Base-by-base conservation (phyloP, 2,888 invertebrate species). In the Epirrhoe tristata region DNA sequence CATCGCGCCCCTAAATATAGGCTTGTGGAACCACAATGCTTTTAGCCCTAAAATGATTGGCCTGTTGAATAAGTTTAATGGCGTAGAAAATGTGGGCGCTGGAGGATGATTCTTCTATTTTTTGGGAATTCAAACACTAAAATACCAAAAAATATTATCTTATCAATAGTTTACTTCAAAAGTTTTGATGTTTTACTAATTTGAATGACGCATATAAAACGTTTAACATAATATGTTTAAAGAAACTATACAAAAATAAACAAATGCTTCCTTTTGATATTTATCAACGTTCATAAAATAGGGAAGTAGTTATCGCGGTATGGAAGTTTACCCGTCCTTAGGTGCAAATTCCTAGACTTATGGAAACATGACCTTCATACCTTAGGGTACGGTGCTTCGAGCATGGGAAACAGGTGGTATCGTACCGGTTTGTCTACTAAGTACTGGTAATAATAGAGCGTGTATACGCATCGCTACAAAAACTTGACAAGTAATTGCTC, bases 1-100 rank as follows among this genome's bases (percentile, higher is more conserved):
- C 89, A 87, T 88, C 82, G 86, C 87, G 86, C 86, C 89, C 90
- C 88, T 93, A 92, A 92, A 92, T 91, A 93, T 93, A 91, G 91
- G 88, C 86, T 80, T 89, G 84, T 74, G 81, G 82, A 87, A 83
- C 83, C 85, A 84, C 84, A 82, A 85, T 82, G 85, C 84, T 89
- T 86, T 89, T 85, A 85, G 83, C 75, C 82, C 81, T 85, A 85
- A 89, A 87, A 87, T 86, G 81, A 87, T 88, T 83, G 83, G 77
- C 73, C 77, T 70, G 77, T 77, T 80, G 78, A 78, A 84, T 83
- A 82, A 81, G 79, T 84, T 82, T 78, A 77, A 77, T 79, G 77
- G 72, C 59, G 77, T 76, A 74, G 71, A 76, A 77, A 74, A 74
- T 74, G 67, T 71, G 72, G 58, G 57, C 46, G 63, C 59, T 59